These are phyloP conservation scores for Drosophila watanabei DNA, from an alignment of 1,140 invertebrate genomes.

Conservation along the genomic window DNA sequence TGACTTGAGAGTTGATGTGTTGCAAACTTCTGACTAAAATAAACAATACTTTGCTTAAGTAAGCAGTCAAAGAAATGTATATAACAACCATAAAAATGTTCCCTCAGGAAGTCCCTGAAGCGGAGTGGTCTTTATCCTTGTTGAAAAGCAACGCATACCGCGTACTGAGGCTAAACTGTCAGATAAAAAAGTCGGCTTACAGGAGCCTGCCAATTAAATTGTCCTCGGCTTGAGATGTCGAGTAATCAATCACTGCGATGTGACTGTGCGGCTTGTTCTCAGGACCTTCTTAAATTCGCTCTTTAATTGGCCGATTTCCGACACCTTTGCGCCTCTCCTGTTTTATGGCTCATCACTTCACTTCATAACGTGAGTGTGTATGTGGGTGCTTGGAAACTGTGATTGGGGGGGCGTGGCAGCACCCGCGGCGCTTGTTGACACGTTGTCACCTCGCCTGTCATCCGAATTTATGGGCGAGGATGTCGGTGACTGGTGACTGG, in stretches of 20 bases:
- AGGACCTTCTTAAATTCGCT: constrained; percentile 42
- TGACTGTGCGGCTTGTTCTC: neutral
- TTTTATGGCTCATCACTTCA: constrained; percentile 26
- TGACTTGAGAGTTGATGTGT: neutral
- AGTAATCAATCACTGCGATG: constrained; percentile 56
- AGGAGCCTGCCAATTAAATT: constrained; percentile 15
- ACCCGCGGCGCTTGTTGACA: constrained; percentile 79
- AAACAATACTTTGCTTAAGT: neutral
- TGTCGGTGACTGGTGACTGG: constrained; percentile 27
- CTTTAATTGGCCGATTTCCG: constrained; percentile 58
- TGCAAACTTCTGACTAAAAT: neutral
- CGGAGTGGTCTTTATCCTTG: neutral
- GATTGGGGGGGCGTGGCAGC: constrained; percentile 30
- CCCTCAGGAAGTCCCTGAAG: neutral
- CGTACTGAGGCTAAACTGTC: constrained; percentile 11
- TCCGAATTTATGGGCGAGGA: constrained; percentile 67
- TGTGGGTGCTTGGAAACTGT: constrained; percentile 4
- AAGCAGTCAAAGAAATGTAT: neutral
- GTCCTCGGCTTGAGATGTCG: neutral
- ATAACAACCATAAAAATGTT: neutral
- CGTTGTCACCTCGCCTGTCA: constrained; percentile 80
- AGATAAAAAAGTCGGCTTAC: constrained; percentile 5
- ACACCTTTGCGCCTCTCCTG: constrained; percentile 17
- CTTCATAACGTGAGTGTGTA: neutral
- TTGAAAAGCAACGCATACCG: constrained; percentile 2